Evolutionary conservation across 2,888 invertebrate genomes (phyloP).

Genomic region (Monochamus alternatus): DNA sequence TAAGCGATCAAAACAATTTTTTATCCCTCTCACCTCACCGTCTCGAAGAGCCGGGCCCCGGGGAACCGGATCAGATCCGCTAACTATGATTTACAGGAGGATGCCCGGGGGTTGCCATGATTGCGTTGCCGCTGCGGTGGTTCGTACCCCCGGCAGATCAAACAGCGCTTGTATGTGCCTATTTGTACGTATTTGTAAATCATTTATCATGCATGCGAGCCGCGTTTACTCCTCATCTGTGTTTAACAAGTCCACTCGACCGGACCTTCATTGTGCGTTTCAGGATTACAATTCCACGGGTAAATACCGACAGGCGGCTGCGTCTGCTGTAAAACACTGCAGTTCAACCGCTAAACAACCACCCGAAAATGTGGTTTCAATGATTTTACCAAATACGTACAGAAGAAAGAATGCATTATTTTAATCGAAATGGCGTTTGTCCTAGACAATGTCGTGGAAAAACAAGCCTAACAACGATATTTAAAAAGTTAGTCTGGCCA

Average conservation of each 20-base stretch:
- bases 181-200: conserved; percentile 32
- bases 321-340: background rate
- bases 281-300: conserved; percentile 20
- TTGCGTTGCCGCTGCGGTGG: too few species aligned
- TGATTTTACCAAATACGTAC: too few species aligned
- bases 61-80: background rate
- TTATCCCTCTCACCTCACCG: background rate
- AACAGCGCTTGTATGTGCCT: conserved; percentile 18
- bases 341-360: too few species aligned
- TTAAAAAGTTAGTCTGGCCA: too few species aligned
- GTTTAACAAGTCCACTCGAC: conserved; percentile 41
- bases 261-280: conserved; percentile 27
- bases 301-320: conserved; percentile 9
- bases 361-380: too few species aligned
- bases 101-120: background rate
- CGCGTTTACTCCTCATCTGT: conserved; percentile 34
- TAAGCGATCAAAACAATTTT: conserved; percentile 20
- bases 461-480: too few species aligned
- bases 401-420: too few species aligned
- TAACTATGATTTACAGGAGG: conserved; percentile 17
- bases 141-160: background rate
- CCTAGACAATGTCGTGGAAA: too few species aligned
- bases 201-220: conserved; percentile 31
- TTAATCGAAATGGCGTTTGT: too few species aligned
- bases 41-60: background rate